Evolutionary conservation across 1,140 invertebrate genomes (phyloP), one percentile per base, ranked within the genome.

Genomic region (Drosophila willistoni): DNA sequence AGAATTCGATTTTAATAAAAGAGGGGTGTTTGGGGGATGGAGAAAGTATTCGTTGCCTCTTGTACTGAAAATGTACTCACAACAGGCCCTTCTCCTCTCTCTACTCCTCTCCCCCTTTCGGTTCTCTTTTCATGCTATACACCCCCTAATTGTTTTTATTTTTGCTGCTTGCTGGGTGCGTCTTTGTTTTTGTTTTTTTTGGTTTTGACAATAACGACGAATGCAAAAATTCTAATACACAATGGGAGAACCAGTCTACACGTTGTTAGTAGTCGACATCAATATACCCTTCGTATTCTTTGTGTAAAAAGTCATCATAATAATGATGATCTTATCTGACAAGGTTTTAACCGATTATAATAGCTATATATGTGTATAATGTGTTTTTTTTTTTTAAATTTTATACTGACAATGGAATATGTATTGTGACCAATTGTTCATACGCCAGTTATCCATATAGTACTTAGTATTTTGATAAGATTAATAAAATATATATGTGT

Each of bases 131-230:
- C 14, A 3, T 51, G 3, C 75, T 71, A 63, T 68, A 82, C 82
- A 79, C 82, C 82, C 82, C 78, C 60, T 55, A 69, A 73, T 71
- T 76, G 33, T 68, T 51, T 44, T 19, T 60, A 55, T 64, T 51
- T 67, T 61, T 54, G 42, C 36, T 51, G 14, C 14, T 60, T 19
- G 17, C 44, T 51, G 69, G 81, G 77, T 66, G 71, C 74, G 82
- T 65, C 67, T 71, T 25, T 71, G 60, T 72, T 65, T 42, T 29
- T 29, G 5, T 29, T 29, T 29, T 25, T 25, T 25, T 29, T 29
- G 5, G 17, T 63, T 63, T 67, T 71, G 57, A 62, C 60, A 64
- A 62, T 69, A 69, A 63, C 42, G 55, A n/a, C 62, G 22, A 51
- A 22, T 22, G 17, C 9, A 12, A 51, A 47, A 47, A 17, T 47